Conservation (phyloP, 2,888 invertebrate genomes). For the Bimastos eiseni region DNA sequence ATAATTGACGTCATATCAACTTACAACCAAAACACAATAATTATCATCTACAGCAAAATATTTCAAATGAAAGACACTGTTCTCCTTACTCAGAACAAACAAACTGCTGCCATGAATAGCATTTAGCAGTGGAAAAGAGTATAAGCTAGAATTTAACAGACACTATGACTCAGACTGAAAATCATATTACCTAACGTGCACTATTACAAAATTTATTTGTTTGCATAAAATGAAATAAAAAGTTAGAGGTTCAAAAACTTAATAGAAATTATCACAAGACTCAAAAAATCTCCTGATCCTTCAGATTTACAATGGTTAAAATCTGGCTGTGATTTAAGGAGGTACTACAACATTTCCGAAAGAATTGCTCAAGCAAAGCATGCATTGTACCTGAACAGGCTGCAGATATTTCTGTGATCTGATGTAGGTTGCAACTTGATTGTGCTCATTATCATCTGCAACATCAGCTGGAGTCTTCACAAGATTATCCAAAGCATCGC, state of each 20-base stretch:
- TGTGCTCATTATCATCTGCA: constrained; percentile 36
- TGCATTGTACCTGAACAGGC: constrained; percentile 24
- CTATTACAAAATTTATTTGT: neutral
- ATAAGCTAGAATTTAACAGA: too few relatives aligned
- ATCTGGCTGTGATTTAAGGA: neutral
- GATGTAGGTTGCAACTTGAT: constrained; percentile 25
- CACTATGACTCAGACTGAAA: neutral
- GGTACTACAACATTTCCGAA: neutral
- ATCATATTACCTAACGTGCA: neutral
- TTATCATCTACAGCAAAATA: too few relatives aligned
- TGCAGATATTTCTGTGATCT: constrained; percentile 20
- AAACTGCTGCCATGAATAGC: too few relatives aligned
- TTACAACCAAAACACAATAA: too few relatives aligned
- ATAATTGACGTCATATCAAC: neutral
- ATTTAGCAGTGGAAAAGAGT: too few relatives aligned
- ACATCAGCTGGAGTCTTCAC: constrained; percentile 37
- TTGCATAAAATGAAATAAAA: neutral
- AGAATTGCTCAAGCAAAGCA: neutral
- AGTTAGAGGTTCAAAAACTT: neutral
- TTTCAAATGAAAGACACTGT: too few relatives aligned
- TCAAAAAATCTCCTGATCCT: neutral
- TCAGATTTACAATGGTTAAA: neutral
- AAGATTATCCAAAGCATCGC: constrained; percentile 34
- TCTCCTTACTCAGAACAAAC: too few relatives aligned
- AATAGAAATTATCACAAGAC: neutral